Conservation (phyloP, 2,888 invertebrate genomes). For the Drosophila mulleri region DNA sequence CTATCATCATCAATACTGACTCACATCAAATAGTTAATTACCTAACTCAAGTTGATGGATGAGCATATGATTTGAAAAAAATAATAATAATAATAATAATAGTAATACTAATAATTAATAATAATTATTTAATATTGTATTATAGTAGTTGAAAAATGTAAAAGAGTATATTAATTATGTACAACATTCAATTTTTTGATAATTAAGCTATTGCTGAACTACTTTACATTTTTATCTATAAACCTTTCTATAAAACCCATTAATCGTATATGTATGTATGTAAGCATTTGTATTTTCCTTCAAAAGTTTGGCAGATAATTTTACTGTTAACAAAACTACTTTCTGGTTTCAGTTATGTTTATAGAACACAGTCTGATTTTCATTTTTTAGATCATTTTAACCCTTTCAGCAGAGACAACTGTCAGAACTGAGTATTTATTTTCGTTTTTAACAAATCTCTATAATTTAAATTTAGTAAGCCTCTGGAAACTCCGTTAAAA, state of each 20-base stretch:
- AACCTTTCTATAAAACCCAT: too few species aligned
- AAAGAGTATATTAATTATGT: too few species aligned
- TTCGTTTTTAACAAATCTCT: neutral
- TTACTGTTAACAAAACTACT: neutral
- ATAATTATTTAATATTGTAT: too few species aligned
- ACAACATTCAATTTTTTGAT: too few species aligned
- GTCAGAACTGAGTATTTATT: slow-evolving; percentile 16
- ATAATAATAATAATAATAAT: too few species aligned
- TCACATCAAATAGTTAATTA: neutral
- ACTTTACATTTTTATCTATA: too few species aligned
- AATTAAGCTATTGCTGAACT: too few species aligned
- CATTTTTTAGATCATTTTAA: neutral
- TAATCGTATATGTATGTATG: too few species aligned
- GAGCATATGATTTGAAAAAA: too few species aligned
- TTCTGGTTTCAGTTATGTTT: neutral
- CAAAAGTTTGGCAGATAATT: neutral
- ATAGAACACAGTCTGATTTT: neutral
- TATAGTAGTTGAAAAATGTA: too few species aligned
- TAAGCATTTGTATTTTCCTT: neutral
- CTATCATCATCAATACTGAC: neutral
- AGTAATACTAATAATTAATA: too few species aligned
- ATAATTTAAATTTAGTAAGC: neutral
- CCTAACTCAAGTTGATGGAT: neutral
- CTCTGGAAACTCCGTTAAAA: slow-evolving; percentile 8
- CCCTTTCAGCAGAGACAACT: slow-evolving; percentile 1